Conservation (phyloP, 2,888 invertebrate species). For the Gymnoscelis rufifasciata region DNA sequence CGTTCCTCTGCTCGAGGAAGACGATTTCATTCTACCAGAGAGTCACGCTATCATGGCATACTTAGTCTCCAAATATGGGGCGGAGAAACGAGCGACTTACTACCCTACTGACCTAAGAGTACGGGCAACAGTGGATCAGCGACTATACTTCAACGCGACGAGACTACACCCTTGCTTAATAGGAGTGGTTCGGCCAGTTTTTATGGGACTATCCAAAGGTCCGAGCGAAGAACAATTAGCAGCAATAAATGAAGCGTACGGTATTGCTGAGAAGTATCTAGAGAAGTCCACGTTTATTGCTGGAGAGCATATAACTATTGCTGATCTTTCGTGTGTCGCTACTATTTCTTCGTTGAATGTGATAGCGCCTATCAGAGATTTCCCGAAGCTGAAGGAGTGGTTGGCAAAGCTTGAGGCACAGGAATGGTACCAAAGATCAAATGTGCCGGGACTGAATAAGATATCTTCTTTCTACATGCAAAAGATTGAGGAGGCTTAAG, state of each 20-base stretch:
- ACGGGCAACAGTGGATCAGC: slow-evolving; percentile 41
- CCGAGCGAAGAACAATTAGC: slow-evolving; percentile 28
- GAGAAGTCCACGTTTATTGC: slow-evolving; percentile 36
- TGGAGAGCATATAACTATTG: slow-evolving; percentile 39
- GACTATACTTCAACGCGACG: slow-evolving; percentile 40
- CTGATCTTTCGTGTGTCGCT: slow-evolving; percentile 42
- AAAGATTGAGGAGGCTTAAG: too few species aligned
- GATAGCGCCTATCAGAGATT: slow-evolving; percentile 35
- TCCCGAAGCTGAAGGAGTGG: slow-evolving; percentile 37
- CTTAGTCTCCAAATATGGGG: slow-evolving; percentile 47
- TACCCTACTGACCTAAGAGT: slow-evolving; percentile 40
- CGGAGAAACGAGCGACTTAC: slow-evolving; percentile 34
- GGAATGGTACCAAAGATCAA: slow-evolving; percentile 41
- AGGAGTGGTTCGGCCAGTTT: slow-evolving; percentile 14
- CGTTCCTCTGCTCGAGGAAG: slow-evolving; percentile 46
- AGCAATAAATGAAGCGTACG: slow-evolving; percentile 37
- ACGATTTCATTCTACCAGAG: slow-evolving; percentile 41
- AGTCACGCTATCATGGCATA: slow-evolving; percentile 50
- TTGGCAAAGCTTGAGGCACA: slow-evolving; percentile 30
- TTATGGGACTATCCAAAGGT: slow-evolving; percentile 22
- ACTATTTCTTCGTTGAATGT: slow-evolving; percentile 35
- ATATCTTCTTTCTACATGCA: slow-evolving; percentile 8
- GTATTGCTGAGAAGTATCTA: slow-evolving; percentile 42
- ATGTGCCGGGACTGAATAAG: slow-evolving; percentile 34
- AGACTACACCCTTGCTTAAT: slow-evolving; percentile 32